These are phyloP conservation scores for Drosophila tsacasi DNA, from an alignment of 1,140 invertebrate species.

Conservation along the genomic window DNA sequence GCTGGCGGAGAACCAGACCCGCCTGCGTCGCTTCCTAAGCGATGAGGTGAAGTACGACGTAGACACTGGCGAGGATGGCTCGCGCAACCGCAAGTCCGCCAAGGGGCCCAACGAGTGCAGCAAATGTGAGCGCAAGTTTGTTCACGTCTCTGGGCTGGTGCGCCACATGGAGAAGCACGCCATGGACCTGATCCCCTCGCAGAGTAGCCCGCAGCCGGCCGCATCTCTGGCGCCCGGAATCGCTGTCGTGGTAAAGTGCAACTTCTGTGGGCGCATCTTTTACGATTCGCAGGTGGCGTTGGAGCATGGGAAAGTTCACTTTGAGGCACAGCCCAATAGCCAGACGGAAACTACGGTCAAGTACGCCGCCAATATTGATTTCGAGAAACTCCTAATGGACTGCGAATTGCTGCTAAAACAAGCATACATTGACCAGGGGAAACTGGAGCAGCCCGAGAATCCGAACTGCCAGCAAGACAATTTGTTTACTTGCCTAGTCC, in stretches of 20 bases:
- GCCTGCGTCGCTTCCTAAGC: slow-evolving; percentile 72
- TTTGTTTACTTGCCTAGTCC: slow-evolving; percentile 35
- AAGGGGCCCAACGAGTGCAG: slow-evolving; percentile 74
- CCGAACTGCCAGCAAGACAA: background rate
- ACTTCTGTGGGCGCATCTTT: slow-evolving; percentile 71
- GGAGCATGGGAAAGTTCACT: slow-evolving; percentile 56
- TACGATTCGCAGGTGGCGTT: slow-evolving; percentile 54
- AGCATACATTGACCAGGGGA: no score
- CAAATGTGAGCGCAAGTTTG: slow-evolving; percentile 82
- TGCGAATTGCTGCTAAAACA: slow-evolving; percentile 12
- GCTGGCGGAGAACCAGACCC: slow-evolving; percentile 71
- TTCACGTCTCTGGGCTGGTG: slow-evolving; percentile 77
- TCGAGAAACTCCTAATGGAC: slow-evolving; percentile 18
- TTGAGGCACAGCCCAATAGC: background rate
- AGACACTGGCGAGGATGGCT: slow-evolving; percentile 37
- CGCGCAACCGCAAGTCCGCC: slow-evolving; percentile 35
- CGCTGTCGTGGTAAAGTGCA: slow-evolving; percentile 62
- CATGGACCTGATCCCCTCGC: slow-evolving; percentile 65
- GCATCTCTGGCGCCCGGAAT: slow-evolving; percentile 38
- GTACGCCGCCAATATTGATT: background rate
- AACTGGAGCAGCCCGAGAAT: background rate
- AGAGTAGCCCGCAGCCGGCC: slow-evolving; percentile 19
- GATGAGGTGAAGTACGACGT: slow-evolving; percentile 78
- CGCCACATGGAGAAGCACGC: slow-evolving; percentile 84
- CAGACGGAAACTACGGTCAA: background rate